Conservation (phyloP, 30 jellyfish, hydroid and myxozoan genomes). For the Hydra vulgaris region DNA sequence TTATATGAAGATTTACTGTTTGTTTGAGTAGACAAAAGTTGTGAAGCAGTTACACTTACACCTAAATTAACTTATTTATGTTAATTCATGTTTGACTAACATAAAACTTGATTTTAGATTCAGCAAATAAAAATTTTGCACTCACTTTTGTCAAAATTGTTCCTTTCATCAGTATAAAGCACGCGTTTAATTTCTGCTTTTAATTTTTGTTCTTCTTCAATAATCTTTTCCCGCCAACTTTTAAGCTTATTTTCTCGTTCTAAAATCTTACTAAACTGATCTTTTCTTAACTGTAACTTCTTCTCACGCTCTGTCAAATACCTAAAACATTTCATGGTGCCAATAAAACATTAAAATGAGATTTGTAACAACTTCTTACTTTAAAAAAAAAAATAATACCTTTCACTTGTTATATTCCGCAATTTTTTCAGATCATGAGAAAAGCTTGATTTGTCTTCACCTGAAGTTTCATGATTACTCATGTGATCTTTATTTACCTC, state of each 20-base stretch:
- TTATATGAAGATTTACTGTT: not conserved
- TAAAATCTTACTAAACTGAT: constrained; percentile 49
- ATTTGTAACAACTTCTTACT: not conserved
- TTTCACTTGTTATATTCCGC: constrained; percentile 56
- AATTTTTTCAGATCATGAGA: constrained; percentile 49
- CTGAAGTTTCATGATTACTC: no score
- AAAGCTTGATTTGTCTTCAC: constrained; percentile 41
- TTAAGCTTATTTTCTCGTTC: constrained; percentile 48
- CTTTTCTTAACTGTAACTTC: constrained; percentile 43
- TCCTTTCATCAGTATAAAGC: constrained; percentile 14
- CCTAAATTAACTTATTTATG: not conserved
- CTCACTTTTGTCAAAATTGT: constrained; percentile 19
- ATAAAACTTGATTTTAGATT: no score
- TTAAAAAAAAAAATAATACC: constrained; percentile 17
- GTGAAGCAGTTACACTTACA: not conserved
- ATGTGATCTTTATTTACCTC: not conserved
- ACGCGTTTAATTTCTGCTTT: constrained; percentile 70
- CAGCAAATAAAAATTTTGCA: no score
- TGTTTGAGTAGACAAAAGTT: not conserved
- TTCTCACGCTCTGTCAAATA: constrained; percentile 72
- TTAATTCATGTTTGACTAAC: no score
- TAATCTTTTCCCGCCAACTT: constrained; percentile 61
- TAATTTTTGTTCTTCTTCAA: constrained; percentile 57
- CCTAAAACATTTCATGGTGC: constrained; percentile 25
- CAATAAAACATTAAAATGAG: not conserved